Evolutionary conservation across 2,113 vertebrate genomes (phyloP), one percentile per base, ranked within the genome.

Genomic region (Phalacrocorax carbo): DNA sequence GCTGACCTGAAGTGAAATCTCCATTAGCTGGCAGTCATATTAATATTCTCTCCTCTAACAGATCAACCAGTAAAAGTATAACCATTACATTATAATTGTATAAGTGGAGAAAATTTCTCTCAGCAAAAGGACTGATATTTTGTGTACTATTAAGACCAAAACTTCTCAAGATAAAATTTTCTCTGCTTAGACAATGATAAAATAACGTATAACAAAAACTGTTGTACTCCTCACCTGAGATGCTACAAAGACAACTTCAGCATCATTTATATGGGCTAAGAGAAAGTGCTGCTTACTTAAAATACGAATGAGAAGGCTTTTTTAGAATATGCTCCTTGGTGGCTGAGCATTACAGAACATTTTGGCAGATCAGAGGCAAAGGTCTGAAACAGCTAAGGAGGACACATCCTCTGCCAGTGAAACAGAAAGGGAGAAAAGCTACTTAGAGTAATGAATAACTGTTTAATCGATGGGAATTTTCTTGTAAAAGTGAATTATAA

Each of bases 401-500:
- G 27, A 38, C 34, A 60, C 34, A 21, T 79, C 40, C 70, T 48
- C 84, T 88, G 81, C 46, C 40, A 30, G 44, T 36, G 61, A 44
- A 86, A 30, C 8, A 84, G 69, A 90, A 80, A 49, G 55, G 38
- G 19, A 96, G 55, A 13, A 83, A 86, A 93, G 76, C 91, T 89
- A 23, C 70, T 85, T 29, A 34, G 36, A 91, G 84, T 66, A 94
- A 97, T 80, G 86, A 91, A 58, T 91, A 95, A 93, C 81, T 77
- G 62, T 76, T 94, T 91, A 57, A 95, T 88, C 91, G 93, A 73
- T 66, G 94, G 89, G 64, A 82, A 91, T 88, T 82, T 82, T 90
- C 93, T 85, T 70, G 70, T 62, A 85, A 75, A 94, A 95, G 84
- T 79, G 96, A 94, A 95, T 95, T 72, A 95, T 95, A 94, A 96